Conservation (phyloP, 92 coral and sea anemone species). For the Paragorgia papillata region DNA sequence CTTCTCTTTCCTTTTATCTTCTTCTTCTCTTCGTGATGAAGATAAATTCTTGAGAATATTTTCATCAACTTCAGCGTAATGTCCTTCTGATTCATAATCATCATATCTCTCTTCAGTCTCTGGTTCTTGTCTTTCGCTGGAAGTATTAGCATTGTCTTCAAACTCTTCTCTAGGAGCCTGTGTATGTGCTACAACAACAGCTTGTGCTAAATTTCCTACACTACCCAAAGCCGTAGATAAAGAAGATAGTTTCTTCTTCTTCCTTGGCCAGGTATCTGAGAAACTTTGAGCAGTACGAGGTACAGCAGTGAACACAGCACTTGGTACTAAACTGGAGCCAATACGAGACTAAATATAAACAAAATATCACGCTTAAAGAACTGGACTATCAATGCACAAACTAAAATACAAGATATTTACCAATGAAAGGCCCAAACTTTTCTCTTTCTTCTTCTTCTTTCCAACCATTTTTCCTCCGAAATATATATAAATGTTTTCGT, state of each 20-base stretch:
- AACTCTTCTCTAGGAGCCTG: neutral
- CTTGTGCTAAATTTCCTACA: constrained; percentile 85
- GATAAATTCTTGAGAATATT: neutral
- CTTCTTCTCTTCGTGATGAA: neutral
- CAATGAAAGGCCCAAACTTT: constrained; percentile 33
- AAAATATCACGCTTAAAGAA: neutral
- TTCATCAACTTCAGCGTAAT: constrained; percentile 24
- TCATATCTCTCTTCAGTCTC: too few relatives aligned
- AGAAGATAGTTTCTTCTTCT: constrained; percentile 50
- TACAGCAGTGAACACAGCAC: constrained; percentile 93
- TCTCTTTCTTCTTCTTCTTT: constrained; percentile 82
- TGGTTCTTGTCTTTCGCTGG: neutral
- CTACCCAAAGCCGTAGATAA: constrained; percentile 77
- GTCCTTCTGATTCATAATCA: constrained; percentile 28
- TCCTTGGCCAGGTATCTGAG: constrained; percentile 85
- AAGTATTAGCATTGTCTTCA: neutral
- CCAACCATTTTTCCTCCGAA: constrained; percentile 95
- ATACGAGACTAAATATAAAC: constrained; percentile 73
- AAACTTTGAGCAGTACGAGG: constrained; percentile 78
- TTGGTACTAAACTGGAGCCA: constrained; percentile 86
- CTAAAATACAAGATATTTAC: neutral
- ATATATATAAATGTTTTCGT: constrained; percentile 24
- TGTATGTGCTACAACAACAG: constrained; percentile 65
- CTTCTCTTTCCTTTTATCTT: neutral
- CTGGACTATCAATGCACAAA: neutral